Conservation (phyloP, 2,797 vertebrate genomes). For the Coracias cyanogaster region DNA sequence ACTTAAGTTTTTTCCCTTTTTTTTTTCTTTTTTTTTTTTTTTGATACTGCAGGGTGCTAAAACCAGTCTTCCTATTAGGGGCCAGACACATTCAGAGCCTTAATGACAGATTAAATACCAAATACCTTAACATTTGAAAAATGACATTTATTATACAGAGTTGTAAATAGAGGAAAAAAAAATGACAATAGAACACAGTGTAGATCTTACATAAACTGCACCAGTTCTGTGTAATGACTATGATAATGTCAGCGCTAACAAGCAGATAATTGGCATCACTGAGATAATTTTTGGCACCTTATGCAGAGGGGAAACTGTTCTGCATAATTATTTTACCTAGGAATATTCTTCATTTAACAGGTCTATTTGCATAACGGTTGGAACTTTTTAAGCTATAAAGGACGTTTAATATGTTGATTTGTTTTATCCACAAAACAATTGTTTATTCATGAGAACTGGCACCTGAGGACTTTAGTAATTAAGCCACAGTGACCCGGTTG, state of each 20-base stretch:
- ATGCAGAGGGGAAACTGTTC: constrained; percentile 77
- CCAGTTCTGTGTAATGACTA: constrained; percentile 76
- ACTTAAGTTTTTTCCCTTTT: not conserved
- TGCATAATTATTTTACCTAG: constrained; percentile 82
- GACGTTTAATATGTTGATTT: constrained; percentile 40
- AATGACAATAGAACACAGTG: constrained; percentile 75
- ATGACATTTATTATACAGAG: constrained; percentile 79
- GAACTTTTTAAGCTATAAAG: constrained; percentile 58
- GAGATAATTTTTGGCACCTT: constrained; percentile 84
- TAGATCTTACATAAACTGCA: constrained; percentile 73
- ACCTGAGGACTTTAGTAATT: constrained; percentile 41
- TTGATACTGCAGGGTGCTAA: not conserved
- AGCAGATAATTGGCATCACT: constrained; percentile 82
- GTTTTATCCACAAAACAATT: constrained; percentile 42
- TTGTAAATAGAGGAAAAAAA: constrained; percentile 76
- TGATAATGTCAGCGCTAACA: constrained; percentile 82
- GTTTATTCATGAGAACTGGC: constrained; percentile 52
- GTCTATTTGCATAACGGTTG: constrained; percentile 78
- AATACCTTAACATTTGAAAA: constrained; percentile 82
- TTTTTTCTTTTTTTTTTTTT: not conserved
- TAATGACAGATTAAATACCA: constrained; percentile 82
- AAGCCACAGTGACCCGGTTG: not conserved
- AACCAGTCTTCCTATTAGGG: constrained; percentile 33
- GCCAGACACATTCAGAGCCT: constrained; percentile 49
- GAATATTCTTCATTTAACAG: constrained; percentile 81